Conservation (phyloP, 1,140 invertebrate species). For the Cherax destructor region DNA sequence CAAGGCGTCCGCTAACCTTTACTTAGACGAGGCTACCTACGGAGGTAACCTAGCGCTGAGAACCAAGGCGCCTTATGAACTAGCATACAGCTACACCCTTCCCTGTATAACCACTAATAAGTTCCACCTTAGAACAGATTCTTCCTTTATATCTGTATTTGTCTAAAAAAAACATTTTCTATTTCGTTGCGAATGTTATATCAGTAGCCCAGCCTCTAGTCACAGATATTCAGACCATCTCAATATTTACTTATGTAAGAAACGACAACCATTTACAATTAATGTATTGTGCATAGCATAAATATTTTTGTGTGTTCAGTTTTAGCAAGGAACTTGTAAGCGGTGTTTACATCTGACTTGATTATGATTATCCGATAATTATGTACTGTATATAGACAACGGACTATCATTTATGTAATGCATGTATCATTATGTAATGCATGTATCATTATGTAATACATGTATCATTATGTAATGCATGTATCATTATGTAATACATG, state of each 20-base stretch:
- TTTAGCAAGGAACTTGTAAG: background rate
- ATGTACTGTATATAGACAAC: background rate
- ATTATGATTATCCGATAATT: background rate
- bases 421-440: background rate
- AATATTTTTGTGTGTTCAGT: background rate
- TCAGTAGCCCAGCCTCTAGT: constrained; percentile 1
- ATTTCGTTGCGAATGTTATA: background rate
- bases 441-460: background rate
- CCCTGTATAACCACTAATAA: background rate
- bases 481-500: background rate
- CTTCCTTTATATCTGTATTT: constrained; percentile 37
- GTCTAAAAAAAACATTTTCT: background rate
- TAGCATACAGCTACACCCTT: constrained; percentile 32
- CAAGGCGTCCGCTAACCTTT: background rate
- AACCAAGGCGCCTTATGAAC: constrained; percentile 63
- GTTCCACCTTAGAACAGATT: constrained; percentile 50
- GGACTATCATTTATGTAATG: background rate
- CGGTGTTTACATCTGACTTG: background rate
- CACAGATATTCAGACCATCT: background rate
- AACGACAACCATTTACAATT: background rate
- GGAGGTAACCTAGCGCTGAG: constrained; percentile 38
- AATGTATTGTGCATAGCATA: background rate
- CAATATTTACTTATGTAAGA: background rate
- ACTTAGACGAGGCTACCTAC: constrained; percentile 25
- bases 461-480: no score